Percentiles rank a stretch among this genome's conserved stretches.
Evolutionary conservation across 2,113 vertebrate genomes (phyloP).

Genomic region (Micronycteris hirsuta): DNA sequence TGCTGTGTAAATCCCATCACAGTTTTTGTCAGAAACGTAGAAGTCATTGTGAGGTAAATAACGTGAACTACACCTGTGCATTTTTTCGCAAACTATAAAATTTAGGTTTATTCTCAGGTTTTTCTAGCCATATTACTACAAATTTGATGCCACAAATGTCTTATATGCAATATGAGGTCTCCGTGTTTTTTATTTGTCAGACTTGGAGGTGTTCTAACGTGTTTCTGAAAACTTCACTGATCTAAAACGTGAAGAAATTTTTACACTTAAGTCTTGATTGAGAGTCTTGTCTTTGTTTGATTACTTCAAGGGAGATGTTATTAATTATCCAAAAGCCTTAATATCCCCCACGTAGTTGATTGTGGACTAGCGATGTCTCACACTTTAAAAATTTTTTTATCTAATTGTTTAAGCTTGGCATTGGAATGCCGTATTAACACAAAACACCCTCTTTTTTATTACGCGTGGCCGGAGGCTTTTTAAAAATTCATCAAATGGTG

Average conservation of each 20-base stretch:
- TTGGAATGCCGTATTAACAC: not conserved
- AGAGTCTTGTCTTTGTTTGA: not conserved
- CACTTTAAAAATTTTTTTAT: not conserved
- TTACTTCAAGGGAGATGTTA: not conserved
- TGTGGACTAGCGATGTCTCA: not conserved
- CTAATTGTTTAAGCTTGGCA: not conserved
- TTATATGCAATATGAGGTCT: not conserved
- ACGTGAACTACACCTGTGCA: not conserved
- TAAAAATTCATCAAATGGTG: not conserved
- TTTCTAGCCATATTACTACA: not conserved
- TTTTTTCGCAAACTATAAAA: not conserved
- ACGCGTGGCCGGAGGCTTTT: not conserved
- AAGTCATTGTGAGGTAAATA: not conserved
- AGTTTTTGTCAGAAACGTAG: not conserved
- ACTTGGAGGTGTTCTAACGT: not conserved
- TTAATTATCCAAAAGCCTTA: not conserved
- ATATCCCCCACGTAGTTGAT: not conserved
- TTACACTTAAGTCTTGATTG: not conserved
- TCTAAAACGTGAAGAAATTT: not conserved
- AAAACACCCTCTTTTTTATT: not conserved
- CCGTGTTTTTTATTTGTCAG: constrained; percentile 19
- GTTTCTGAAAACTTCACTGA: not conserved
- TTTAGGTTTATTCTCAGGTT: constrained; percentile 13
- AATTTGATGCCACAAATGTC: not conserved
- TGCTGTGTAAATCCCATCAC: not conserved